phyloP scores from a whole-genome alignment of 2,797 vertebrate species.

The Botia almorhae region DNA sequence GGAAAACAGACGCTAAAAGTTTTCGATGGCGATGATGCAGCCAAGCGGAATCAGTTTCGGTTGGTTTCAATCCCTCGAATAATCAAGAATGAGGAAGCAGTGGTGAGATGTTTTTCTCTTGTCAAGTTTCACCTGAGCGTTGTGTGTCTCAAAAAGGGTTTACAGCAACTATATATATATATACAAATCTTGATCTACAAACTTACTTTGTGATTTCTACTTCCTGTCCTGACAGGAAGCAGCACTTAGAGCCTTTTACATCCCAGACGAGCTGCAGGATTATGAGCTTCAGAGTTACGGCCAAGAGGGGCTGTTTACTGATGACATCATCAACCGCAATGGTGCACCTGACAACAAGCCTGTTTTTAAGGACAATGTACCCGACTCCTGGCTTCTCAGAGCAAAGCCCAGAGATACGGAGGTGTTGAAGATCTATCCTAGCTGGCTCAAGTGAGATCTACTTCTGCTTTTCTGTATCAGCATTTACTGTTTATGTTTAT shows the following conservation, averaged over 20 bases:
- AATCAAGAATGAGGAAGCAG: constrained; percentile 86
- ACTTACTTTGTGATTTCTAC: constrained; percentile 22
- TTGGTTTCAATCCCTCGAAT: constrained; percentile 82
- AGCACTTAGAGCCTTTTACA: constrained; percentile 84
- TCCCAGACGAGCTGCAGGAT: constrained; percentile 81
- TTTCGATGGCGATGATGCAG: constrained; percentile 89
- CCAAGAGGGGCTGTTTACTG: constrained; percentile 72
- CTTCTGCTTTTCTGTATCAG: neutral
- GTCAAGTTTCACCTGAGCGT: neutral
- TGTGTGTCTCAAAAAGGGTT: neutral
- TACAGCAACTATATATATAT: neutral
- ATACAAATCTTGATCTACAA: too few relatives aligned
- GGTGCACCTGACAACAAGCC: constrained; percentile 70
- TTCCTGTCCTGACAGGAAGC: constrained; percentile 80
- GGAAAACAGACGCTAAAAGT: constrained; percentile 89
- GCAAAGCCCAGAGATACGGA: constrained; percentile 77
- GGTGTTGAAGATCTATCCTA: constrained; percentile 84
- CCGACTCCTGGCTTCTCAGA: constrained; percentile 86
- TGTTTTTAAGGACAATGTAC: constrained; percentile 70
- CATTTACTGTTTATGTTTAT: neutral
- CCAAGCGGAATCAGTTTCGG: constrained; percentile 84
- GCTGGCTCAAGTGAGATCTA: constrained; percentile 77
- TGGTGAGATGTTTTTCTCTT: constrained; percentile 80
- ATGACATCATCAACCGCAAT: constrained; percentile 82
- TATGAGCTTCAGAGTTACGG: constrained; percentile 84